These are phyloP conservation scores for Upupa epops DNA, from an alignment of 2,113 vertebrate species.

Conservation along the genomic window DNA sequence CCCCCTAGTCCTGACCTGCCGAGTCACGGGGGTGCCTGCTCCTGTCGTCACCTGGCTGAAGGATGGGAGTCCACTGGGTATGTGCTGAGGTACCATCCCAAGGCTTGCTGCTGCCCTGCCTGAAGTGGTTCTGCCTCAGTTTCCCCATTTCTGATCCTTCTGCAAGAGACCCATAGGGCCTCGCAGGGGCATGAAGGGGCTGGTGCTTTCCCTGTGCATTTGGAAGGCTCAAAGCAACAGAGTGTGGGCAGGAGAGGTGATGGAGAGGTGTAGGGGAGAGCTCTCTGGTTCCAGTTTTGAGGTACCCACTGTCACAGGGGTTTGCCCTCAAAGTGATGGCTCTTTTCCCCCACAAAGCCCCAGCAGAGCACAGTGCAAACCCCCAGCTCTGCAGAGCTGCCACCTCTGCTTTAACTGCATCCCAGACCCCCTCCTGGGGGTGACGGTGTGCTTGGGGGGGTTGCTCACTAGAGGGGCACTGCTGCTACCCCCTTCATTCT, in stretches of 20 bases:
- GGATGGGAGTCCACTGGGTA: constrained; percentile 83
- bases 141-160: background rate
- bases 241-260: background rate
- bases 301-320: fast-evolving
- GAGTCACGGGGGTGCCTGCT: constrained; percentile 71
- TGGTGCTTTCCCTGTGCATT: fast-evolving
- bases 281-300: background rate
- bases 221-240: background rate
- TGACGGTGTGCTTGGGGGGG: fast-evolving
- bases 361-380: background rate
- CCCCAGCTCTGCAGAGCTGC: background rate
- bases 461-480: background rate
- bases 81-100: background rate
- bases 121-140: background rate
- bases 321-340: background rate
- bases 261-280: background rate
- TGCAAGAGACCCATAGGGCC: background rate
- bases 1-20: constrained; percentile 80
- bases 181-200: fast-evolving
- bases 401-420: fast-evolving
- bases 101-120: fast-evolving
- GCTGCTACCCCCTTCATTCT: background rate
- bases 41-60: constrained; percentile 87
- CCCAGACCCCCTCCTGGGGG: too few species aligned
- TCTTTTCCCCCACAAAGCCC: background rate